Evolutionary conservation across 92 coral and sea anemone genomes (phyloP).

Genomic region (Heliopora coerulea): DNA sequence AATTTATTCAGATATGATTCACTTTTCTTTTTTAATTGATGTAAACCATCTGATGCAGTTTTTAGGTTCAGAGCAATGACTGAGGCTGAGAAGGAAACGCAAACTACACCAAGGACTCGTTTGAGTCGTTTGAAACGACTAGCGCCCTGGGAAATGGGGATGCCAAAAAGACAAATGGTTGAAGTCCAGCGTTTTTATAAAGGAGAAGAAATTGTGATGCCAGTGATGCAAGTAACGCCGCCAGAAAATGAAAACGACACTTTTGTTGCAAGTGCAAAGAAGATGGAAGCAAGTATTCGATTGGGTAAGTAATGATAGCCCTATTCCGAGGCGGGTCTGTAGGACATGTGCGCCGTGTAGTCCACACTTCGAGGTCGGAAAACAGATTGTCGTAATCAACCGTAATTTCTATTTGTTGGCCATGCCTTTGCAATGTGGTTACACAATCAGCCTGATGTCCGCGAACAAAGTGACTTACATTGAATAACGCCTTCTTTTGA

Average conservation of each 20-base stretch:
- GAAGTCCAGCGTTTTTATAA: conserved; percentile 34
- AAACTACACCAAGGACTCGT: too few relatives aligned
- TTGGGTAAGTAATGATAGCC: conserved; percentile 1
- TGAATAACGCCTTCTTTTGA: too few relatives aligned
- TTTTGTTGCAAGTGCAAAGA: conserved; percentile 2
- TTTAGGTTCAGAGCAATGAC: conserved; percentile 21
- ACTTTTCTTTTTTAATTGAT: too few relatives aligned
- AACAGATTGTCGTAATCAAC: too few relatives aligned
- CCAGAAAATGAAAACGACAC: neutral
- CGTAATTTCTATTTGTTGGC: too few relatives aligned
- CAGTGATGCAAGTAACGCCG: neutral
- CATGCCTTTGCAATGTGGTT: too few relatives aligned
- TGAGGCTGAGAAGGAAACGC: too few relatives aligned
- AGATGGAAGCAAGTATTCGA: conserved; percentile 15
- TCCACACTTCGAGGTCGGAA: too few relatives aligned
- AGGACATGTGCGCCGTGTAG: neutral
- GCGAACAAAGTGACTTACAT: neutral
- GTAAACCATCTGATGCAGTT: neutral
- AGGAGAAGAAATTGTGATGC: conserved; percentile 31
- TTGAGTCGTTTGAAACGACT: neutral
- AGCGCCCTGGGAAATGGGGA: neutral
- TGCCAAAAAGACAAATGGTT: conserved; percentile 23
- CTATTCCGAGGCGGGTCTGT: too few relatives aligned
- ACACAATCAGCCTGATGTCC: neutral
- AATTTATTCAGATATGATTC: too few relatives aligned